Evolutionary conservation across 2,888 invertebrate genomes (phyloP), one percentile per base, ranked within the genome.

Genomic region (Nycteola revayana): DNA sequence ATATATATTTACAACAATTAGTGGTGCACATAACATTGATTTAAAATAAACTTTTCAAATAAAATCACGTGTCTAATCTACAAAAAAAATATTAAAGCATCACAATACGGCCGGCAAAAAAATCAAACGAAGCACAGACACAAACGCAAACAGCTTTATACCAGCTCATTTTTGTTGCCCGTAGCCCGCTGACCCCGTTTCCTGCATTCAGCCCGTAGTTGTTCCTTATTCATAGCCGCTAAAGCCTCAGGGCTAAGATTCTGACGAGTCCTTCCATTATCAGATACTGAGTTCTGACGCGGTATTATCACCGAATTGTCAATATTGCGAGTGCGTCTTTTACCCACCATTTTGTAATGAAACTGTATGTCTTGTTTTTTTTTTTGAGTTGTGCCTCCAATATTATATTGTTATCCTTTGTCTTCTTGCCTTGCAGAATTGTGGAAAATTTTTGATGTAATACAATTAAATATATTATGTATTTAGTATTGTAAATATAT

Each of bases 131-230:
- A 76, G 84, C 84, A 77, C 73, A 81, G 65, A 69, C 66, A 74
- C 65, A 74, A 21, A 77, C 70, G 66, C 76, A 81, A 75, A 76
- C 75, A 66, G 67, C 68, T 63, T 64, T 75, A 81, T 93, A 93
- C 93, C 93, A 93, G 90, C 89, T 93, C 93, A 56, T 87, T 90
- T 84, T 93, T 93, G 89, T 91, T 93, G 73, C 93, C 93, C 49
- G 91, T 89, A 27, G 91, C 90, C 71, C 92, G 92, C 75, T 92
- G 92, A 54, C 93, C 93, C 62, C 93, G 80, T 83, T 91, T 92
- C 56, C 92, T 88, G 87, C 93, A 92, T 73, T 93, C 93, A 36
- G 85, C 83, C 61, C 93, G 91, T 50, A 93, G 88, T 71, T 93
- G 93, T 68, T 93, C 92, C 88, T 93, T 93, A 67, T 90, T 92